A percentile compares a stretch with the other conserved stretches of the same genome.
These are phyloP conservation scores for Psittacula echo DNA, from an alignment of 2,797 vertebrate species.

Conservation along the genomic window DNA sequence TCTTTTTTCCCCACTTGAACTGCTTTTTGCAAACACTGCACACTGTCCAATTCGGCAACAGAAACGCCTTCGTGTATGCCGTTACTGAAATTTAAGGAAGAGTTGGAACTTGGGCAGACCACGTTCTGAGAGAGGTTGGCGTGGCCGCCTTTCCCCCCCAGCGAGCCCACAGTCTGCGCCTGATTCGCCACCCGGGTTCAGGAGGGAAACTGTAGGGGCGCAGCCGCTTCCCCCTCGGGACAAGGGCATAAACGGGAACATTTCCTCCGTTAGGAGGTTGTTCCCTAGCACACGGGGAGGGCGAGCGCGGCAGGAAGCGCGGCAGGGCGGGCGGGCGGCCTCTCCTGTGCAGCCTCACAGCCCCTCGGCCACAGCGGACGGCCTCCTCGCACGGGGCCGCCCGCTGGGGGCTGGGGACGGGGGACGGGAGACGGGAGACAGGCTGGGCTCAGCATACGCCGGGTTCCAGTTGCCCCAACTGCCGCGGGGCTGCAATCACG, in stretches of 20 bases:
- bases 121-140: fast-evolving
- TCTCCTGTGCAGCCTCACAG: neutral
- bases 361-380: neutral
- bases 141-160: neutral
- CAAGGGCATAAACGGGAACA: neutral
- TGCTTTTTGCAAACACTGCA: neutral
- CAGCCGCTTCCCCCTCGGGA: fast-evolving
- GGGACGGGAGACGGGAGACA: too few species aligned
- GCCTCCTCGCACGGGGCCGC: too few species aligned
- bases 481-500: neutral
- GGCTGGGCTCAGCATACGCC: neutral
- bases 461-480: neutral
- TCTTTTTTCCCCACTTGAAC: neutral
- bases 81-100: too few species aligned
- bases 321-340: neutral
- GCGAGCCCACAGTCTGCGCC: neutral
- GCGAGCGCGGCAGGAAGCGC: neutral
- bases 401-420: too few species aligned
- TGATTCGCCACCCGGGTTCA: fast-evolving
- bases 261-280: fast-evolving
- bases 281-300: fast-evolving
- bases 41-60: fast-evolving
- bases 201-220: fast-evolving
- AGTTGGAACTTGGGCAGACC: fast-evolving
- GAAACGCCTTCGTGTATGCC: fast-evolving